phyloP scores from a whole-genome alignment of 2,888 invertebrate species.

The Autographa gamma region DNA sequence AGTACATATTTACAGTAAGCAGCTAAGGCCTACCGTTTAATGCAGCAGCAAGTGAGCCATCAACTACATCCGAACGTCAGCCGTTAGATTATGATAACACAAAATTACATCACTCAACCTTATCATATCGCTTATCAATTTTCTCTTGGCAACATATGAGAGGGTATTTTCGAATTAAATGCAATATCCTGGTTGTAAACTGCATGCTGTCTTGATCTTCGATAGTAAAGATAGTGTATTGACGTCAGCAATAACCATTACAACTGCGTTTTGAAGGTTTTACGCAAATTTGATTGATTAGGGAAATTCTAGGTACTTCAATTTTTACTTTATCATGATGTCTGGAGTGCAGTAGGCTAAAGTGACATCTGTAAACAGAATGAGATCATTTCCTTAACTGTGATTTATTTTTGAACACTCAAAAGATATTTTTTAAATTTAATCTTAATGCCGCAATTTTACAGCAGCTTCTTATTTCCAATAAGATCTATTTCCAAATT shows the following conservation, averaged over 20 bases:
- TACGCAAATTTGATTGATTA: conserved; percentile 39
- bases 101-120: conserved; percentile 41
- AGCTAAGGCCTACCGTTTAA: neutral
- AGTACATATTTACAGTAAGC: conserved; percentile 1
- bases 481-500: no score
- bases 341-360: conserved; percentile 16
- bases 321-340: conserved; percentile 15
- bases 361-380: conserved; percentile 10
- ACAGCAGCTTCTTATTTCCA: no score
- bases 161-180: conserved; percentile 38
- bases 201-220: conserved; percentile 37
- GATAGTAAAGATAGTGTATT: conserved; percentile 47
- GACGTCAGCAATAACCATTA: conserved; percentile 48
- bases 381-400: conserved; percentile 7
- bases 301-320: conserved; percentile 17
- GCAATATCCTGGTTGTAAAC: conserved; percentile 46
- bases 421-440: no score
- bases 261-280: conserved; percentile 29
- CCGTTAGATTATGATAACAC: conserved; percentile 49
- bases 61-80: conserved; percentile 38
- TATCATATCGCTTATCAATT: conserved; percentile 42
- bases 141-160: conserved; percentile 35
- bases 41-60: conserved; percentile 23
- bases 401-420: neutral
- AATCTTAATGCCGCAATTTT: no score